Conservation (phyloP, 2,888 invertebrate species). For the Clusia tigrina region DNA sequence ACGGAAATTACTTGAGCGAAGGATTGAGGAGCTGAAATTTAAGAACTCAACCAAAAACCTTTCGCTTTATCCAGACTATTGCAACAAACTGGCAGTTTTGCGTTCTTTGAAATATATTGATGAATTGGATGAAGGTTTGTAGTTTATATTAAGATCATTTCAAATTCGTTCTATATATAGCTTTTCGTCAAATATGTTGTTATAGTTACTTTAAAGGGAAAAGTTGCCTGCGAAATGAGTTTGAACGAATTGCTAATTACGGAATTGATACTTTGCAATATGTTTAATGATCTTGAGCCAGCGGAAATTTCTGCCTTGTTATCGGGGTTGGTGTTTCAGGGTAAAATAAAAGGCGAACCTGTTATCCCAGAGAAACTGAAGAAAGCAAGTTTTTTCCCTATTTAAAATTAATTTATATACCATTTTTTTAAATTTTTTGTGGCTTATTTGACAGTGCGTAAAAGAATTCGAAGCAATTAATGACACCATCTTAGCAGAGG, state of each 20-base stretch:
- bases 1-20: conserved; percentile 75
- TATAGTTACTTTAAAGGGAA: conserved; percentile 80
- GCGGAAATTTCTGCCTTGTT: conserved; percentile 94
- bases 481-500: conserved; percentile 72
- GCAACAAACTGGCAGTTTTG: conserved; percentile 79
- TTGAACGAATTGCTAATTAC: conserved; percentile 91
- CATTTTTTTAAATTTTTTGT: conserved; percentile 3
- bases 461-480: conserved; percentile 76
- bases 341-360: conserved; percentile 71
- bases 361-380: conserved; percentile 63
- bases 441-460: conserved; percentile 68
- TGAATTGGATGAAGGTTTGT: conserved; percentile 72
- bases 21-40: conserved; percentile 74
- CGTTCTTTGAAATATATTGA: conserved; percentile 78
- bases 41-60: conserved; percentile 86
- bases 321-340: conserved; percentile 92
- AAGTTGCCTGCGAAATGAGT: conserved; percentile 87
- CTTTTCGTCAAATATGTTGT: no score
- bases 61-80: conserved; percentile 88
- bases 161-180: not conserved
- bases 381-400: conserved; percentile 36
- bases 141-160: no score
- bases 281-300: conserved; percentile 83
- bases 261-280: conserved; percentile 90
- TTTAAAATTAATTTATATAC: conserved; percentile 5